Conservation (phyloP, 1,140 invertebrate genomes). For the Microvelia longipes region DNA sequence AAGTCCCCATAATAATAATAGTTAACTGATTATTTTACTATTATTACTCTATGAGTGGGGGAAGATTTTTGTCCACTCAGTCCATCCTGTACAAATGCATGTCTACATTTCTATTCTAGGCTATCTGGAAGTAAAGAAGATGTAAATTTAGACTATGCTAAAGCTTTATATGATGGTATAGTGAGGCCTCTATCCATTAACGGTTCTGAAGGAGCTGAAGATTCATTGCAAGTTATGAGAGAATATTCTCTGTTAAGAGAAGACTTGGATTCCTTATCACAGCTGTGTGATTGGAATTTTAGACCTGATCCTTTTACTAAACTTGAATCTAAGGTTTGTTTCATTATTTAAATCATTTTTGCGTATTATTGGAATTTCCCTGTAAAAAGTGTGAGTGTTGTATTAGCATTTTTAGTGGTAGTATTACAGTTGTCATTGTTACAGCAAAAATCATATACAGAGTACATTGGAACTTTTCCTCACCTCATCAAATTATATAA, state of each 20-base stretch:
- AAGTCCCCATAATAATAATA: too few relatives aligned
- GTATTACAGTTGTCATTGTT: too few relatives aligned
- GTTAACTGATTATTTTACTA: too few relatives aligned
- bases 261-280: constrained; percentile 74
- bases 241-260: constrained; percentile 74
- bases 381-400: too few relatives aligned
- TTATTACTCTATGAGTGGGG: too few relatives aligned
- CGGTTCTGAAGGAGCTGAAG: constrained; percentile 52
- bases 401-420: too few relatives aligned
- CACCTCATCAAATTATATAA: too few relatives aligned
- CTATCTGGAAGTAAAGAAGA: constrained; percentile 61
- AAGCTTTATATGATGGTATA: constrained; percentile 51
- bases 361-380: not conserved
- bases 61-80: too few relatives aligned
- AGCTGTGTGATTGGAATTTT: constrained; percentile 57
- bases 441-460: too few relatives aligned
- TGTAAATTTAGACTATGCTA: constrained; percentile 68
- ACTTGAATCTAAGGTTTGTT: constrained; percentile 60
- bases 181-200: constrained; percentile 51
- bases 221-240: constrained; percentile 60
- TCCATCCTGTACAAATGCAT: too few relatives aligned
- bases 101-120: too few relatives aligned
- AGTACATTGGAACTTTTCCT: too few relatives aligned
- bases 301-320: constrained; percentile 54
- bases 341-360: constrained; percentile 3